Base-by-base conservation (phyloP, 2,888 invertebrate genomes). In the Isoperla grammatica region DNA sequence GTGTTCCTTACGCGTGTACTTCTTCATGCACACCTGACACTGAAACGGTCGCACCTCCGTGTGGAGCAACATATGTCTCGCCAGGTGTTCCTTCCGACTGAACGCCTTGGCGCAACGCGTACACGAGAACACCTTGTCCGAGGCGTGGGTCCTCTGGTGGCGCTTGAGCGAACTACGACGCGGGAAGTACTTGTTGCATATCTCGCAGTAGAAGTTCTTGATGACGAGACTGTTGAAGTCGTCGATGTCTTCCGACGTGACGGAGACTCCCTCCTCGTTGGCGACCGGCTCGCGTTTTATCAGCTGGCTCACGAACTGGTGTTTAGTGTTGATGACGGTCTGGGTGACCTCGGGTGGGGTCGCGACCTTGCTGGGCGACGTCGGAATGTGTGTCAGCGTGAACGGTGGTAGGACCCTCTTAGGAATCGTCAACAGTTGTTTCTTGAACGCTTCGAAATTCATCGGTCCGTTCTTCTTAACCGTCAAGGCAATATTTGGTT, bases 81-180 rank as follows among this genome's bases (percentile, higher is more conserved):
- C 65, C 5, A 69, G 63, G 60, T 70, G 69, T 61, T 70, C 70
- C 23, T 68, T 68, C 4, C 69, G 67, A 59, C 66, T 66, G 55
- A 69, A 70, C 2, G 66, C 68, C 56, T 67, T 69, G 15, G 67
- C 66, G 60, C 70, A 70, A 8, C 68, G 61, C 45, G 67, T 65
- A 55, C 70, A 70, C 1, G 67, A 61, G 58, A 66, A 69, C 5
- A 67, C 65, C 48, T 67, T 68, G 6, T 66, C 60, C 23, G 67
- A 67, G 22, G 67, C 65, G 49, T 70, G 70, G 20, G 68, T 66
- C 19, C 66, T 65, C 59, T 68, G 67, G 56, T 70, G 70, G 29
- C 68, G 67, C 64, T 68, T 67, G 63, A 69, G 66, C 17, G 68
- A 67, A 53, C 67, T 68, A 22, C 68, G 65, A 12, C 67, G 63